Evolutionary conservation across 2,113 vertebrate species (phyloP).

Genomic region (Prunella fulvescens): DNA sequence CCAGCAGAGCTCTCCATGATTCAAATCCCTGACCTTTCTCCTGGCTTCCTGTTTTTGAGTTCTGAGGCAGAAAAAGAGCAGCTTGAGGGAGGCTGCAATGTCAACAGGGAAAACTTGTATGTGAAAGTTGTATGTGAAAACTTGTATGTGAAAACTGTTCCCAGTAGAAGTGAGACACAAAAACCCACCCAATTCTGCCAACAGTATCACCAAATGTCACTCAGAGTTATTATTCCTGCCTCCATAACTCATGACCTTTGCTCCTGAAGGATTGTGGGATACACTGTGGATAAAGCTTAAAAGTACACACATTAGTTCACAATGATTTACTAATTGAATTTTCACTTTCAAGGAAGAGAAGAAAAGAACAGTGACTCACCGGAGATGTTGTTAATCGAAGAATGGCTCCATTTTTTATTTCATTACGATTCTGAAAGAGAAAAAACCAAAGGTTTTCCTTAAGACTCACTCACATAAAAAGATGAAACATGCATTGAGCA

Average conservation of each 20-base stretch:
- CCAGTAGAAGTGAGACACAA: neutral
- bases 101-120: neutral
- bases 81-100: neutral
- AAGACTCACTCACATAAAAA: neutral
- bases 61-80: neutral
- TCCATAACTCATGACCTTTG: neutral
- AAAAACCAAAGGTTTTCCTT: constrained; percentile 5
- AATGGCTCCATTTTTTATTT: constrained; percentile 97
- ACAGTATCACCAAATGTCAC: neutral
- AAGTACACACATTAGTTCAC: neutral
- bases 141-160: neutral
- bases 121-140: neutral
- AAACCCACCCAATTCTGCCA: neutral
- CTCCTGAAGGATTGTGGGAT: neutral
- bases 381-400: constrained; percentile 92
- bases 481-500: neutral
- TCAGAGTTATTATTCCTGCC: neutral
- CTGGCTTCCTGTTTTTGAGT: neutral
- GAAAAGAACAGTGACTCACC: constrained; percentile 76
- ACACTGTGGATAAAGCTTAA: neutral
- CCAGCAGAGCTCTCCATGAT: neutral
- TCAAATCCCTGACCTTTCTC: neutral
- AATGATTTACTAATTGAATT: neutral
- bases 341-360: neutral
- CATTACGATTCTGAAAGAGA: constrained; percentile 90